Conservation (phyloP, 1,140 invertebrate genomes). For the Calliphora vicina region DNA sequence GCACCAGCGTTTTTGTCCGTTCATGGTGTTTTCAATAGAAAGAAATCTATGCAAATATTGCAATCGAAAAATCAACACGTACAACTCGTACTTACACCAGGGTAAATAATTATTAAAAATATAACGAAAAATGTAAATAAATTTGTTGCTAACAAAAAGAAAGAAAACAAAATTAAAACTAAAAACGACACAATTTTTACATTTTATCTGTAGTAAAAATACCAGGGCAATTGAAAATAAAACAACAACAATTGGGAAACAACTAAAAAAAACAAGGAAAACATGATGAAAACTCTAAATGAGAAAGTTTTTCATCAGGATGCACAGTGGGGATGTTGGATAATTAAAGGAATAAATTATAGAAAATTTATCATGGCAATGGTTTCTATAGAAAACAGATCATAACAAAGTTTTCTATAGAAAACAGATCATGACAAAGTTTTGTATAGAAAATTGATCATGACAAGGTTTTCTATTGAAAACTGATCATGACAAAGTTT, state of each 20-base stretch:
- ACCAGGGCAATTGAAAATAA: not conserved
- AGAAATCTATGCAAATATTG: not conserved
- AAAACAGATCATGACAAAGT: too few relatives aligned
- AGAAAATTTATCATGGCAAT: too few relatives aligned
- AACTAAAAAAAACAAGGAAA: not conserved
- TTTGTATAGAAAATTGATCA: too few relatives aligned
- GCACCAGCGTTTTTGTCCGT: not conserved
- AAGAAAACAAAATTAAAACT: not conserved
- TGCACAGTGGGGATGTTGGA: not conserved
- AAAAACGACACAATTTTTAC: not conserved
- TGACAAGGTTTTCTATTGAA: too few relatives aligned
- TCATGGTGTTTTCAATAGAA: too few relatives aligned
- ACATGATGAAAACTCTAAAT: not conserved
- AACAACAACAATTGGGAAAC: not conserved
- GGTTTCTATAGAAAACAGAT: too few relatives aligned
- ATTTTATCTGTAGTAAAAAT: not conserved
- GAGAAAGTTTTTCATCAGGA: not conserved
- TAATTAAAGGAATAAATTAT: too few relatives aligned
- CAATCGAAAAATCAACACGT: not conserved
- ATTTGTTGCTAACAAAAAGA: not conserved
- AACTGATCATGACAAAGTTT: too few relatives aligned
- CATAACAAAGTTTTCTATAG: too few relatives aligned
- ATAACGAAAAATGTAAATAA: not conserved
- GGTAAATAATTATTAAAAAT: constrained; percentile 1
- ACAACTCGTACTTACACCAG: not conserved